Evolutionary conservation across 2,113 vertebrate genomes (phyloP).

Genomic region (Phalacrocorax aristotelis): DNA sequence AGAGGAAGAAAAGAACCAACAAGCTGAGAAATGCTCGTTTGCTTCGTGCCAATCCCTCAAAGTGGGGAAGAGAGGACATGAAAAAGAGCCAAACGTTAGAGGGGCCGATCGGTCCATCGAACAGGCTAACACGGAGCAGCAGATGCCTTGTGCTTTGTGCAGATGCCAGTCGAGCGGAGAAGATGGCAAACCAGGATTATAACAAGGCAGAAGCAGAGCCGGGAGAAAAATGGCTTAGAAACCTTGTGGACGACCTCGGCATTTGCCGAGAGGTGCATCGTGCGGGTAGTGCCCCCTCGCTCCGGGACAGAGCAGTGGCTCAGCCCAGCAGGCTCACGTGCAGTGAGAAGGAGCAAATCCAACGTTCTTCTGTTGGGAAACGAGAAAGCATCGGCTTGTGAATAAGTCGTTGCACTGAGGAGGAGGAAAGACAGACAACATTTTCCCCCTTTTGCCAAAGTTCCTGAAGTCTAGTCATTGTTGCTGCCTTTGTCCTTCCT

Average conservation of each 20-base stretch:
- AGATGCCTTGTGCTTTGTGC: neutral
- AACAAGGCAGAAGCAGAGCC: neutral
- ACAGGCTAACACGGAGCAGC: neutral
- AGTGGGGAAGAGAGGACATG: neutral
- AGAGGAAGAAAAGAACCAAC: neutral
- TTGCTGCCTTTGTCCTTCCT: neutral
- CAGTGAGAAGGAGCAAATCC: neutral
- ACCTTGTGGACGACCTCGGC: neutral
- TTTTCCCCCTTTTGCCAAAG: neutral
- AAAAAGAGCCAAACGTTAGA: neutral
- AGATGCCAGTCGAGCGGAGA: neutral
- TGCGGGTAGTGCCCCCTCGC: neutral
- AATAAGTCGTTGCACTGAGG: neutral
- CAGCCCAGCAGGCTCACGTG: neutral
- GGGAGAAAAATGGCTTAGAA: neutral
- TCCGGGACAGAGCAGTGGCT: too few species aligned
- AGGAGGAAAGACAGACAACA: accelerated
- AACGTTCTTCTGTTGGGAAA: neutral
- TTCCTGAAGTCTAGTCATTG: neutral
- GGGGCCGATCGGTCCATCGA: neutral
- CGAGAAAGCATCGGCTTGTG: neutral
- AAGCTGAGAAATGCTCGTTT: neutral
- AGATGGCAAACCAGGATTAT: neutral
- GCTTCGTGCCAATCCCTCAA: neutral
- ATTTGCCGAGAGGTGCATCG: accelerated